Evolutionary conservation across 2,888 invertebrate species (phyloP).

Genomic region (Gastracanthus pulcherrimus): DNA sequence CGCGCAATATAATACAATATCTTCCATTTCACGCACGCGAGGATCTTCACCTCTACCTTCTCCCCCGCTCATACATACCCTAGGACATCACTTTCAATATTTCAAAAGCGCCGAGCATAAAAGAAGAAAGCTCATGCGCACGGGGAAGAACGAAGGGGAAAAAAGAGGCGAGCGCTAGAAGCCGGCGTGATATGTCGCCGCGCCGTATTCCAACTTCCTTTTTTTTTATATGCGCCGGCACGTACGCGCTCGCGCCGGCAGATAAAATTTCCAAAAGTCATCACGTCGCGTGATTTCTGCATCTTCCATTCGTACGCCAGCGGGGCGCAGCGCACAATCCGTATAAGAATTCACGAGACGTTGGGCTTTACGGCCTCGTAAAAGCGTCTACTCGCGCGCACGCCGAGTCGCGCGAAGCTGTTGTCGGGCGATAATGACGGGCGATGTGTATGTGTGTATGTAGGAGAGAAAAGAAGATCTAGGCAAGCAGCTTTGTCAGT

Average conservation of each 20-base stretch:
- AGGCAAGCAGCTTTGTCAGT: slow-evolving; percentile 22
- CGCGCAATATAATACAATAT: slow-evolving; percentile 31
- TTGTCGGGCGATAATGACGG: slow-evolving; percentile 39
- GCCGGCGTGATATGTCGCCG: neutral
- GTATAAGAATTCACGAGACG: slow-evolving; percentile 54
- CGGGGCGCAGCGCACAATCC: neutral
- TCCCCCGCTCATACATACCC: neutral
- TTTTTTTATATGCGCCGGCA: slow-evolving; percentile 45
- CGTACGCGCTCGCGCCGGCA: slow-evolving; percentile 11
- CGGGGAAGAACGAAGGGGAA: neutral
- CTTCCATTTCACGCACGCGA: slow-evolving; percentile 4
- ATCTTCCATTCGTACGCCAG: slow-evolving; percentile 9
- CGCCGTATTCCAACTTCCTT: neutral
- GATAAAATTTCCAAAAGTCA: slow-evolving; percentile 58
- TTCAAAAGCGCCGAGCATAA: slow-evolving; percentile 40
- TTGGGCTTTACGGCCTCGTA: slow-evolving; percentile 54
- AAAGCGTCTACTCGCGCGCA: slow-evolving; percentile 34
- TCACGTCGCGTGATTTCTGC: slow-evolving; percentile 54
- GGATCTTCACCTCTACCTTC: neutral
- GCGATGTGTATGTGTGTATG: neutral
- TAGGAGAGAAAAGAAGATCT: neutral
- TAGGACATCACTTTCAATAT: slow-evolving; percentile 46
- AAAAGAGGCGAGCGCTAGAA: neutral
- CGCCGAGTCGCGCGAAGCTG: neutral
- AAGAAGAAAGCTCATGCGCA: neutral